Conservation (phyloP, 2,888 invertebrate genomes). For the Steromphala cineraria region DNA sequence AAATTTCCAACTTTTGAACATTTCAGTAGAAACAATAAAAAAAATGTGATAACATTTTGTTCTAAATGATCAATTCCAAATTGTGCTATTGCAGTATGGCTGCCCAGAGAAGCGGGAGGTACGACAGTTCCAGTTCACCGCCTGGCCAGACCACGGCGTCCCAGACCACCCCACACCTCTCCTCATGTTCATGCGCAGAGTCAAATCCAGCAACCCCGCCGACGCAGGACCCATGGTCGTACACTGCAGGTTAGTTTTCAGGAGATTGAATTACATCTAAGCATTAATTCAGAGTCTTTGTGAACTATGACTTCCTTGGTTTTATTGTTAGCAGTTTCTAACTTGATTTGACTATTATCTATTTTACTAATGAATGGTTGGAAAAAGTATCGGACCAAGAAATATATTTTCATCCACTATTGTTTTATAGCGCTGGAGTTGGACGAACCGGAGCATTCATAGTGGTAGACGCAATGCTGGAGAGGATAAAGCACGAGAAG, state of each 20-base stretch:
- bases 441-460: slow-evolving; percentile 98
- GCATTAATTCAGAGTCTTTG: too few relatives aligned
- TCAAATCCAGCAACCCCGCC: slow-evolving; percentile 84
- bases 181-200: slow-evolving; percentile 95
- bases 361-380: too few relatives aligned
- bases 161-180: slow-evolving; percentile 99
- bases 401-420: neutral
- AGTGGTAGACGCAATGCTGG: slow-evolving; percentile 99
- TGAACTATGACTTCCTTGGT: too few relatives aligned
- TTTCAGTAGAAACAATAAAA: too few relatives aligned
- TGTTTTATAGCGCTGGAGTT: slow-evolving; percentile 83
- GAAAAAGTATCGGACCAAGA: too few relatives aligned
- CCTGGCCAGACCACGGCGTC: slow-evolving; percentile 99
- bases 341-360: too few relatives aligned
- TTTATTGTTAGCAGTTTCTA: too few relatives aligned
- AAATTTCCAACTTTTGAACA: too few relatives aligned
- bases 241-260: slow-evolving; percentile 83
- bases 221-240: slow-evolving; percentile 96
- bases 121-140: slow-evolving; percentile 98
- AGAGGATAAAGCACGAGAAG: slow-evolving; percentile 96
- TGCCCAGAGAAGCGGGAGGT: slow-evolving; percentile 86
- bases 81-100: slow-evolving; percentile 61
- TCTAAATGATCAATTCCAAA: too few relatives aligned
- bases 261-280: too few relatives aligned
- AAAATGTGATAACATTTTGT: too few relatives aligned